phyloP scores from a whole-genome alignment of 2,113 vertebrate genomes.

The Ivindomyrus marchei region DNA sequence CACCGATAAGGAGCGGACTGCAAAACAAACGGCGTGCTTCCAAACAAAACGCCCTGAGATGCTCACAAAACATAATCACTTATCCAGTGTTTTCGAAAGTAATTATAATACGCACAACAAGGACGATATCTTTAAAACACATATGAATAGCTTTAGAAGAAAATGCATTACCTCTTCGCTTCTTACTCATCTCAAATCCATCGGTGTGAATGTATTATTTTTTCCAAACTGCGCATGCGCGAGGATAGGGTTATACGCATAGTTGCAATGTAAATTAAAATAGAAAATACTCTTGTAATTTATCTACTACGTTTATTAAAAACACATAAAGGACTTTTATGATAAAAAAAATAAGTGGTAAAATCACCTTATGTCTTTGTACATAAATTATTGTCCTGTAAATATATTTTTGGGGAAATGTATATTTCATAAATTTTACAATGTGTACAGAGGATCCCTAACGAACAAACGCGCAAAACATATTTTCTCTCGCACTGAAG shows the following conservation, averaged over 20 bases:
- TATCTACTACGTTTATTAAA: background rate
- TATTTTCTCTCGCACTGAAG: background rate
- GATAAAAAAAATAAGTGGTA: background rate
- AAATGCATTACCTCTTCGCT: background rate
- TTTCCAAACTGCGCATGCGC: background rate
- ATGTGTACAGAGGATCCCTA: background rate
- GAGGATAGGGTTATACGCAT: background rate
- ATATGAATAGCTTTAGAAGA: background rate
- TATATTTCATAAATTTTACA: background rate
- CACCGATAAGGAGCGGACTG: background rate
- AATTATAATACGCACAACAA: background rate
- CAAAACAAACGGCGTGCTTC: background rate
- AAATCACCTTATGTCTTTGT: background rate
- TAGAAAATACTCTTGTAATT: background rate
- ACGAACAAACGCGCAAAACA: background rate
- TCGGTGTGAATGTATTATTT: background rate
- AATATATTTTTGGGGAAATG: background rate
- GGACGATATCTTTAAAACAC: background rate
- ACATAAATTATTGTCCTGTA: background rate
- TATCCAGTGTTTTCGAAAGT: background rate
- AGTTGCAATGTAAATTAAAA: background rate
- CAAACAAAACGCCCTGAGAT: background rate
- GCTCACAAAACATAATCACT: background rate
- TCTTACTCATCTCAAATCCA: background rate
- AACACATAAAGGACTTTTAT: background rate